Evolutionary conservation across 2,797 vertebrate genomes (phyloP).

Genomic region (Mormyrops attenuatus): DNA sequence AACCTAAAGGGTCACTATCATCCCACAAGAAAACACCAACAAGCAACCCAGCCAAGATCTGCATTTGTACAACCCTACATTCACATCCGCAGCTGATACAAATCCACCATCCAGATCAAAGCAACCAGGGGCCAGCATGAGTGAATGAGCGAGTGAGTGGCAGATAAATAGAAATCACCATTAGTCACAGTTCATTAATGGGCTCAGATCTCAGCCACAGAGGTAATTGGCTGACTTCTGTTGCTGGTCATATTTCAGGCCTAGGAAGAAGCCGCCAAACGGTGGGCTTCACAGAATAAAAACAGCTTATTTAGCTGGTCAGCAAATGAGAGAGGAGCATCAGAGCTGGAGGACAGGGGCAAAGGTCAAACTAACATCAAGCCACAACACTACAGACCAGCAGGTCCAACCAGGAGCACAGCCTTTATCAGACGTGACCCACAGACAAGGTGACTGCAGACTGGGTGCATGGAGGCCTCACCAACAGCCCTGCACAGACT

Average conservation of each 20-base stretch:
- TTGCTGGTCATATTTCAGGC: slow-evolving; percentile 73
- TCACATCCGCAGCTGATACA: not conserved
- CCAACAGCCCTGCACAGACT: slow-evolving; percentile 38
- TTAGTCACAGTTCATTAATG: slow-evolving; percentile 81
- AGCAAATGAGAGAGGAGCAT: slow-evolving; percentile 46
- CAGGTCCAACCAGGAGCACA: slow-evolving; percentile 45
- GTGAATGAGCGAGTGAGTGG: slow-evolving; percentile 35
- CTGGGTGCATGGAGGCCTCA: slow-evolving; percentile 33
- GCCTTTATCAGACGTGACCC: slow-evolving; percentile 40
- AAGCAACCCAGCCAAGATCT: not conserved
- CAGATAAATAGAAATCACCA: slow-evolving; percentile 77
- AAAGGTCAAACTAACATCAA: slow-evolving; percentile 72
- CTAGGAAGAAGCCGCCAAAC: slow-evolving; percentile 72
- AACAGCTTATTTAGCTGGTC: slow-evolving; percentile 81
- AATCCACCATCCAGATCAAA: not conserved
- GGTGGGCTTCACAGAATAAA: slow-evolving; percentile 74
- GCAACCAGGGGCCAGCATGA: not conserved
- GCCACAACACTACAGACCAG: slow-evolving; percentile 58
- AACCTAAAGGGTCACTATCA: not conserved
- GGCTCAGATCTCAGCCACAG: slow-evolving; percentile 65
- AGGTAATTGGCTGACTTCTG: slow-evolving; percentile 67
- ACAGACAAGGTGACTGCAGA: slow-evolving; percentile 41
- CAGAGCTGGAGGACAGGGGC: slow-evolving; percentile 50
- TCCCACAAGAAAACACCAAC: not conserved
- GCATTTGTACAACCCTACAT: not conserved